phyloP scores from a whole-genome alignment of 92 coral and sea anemone genomes.

The Bergia sp. region DNA sequence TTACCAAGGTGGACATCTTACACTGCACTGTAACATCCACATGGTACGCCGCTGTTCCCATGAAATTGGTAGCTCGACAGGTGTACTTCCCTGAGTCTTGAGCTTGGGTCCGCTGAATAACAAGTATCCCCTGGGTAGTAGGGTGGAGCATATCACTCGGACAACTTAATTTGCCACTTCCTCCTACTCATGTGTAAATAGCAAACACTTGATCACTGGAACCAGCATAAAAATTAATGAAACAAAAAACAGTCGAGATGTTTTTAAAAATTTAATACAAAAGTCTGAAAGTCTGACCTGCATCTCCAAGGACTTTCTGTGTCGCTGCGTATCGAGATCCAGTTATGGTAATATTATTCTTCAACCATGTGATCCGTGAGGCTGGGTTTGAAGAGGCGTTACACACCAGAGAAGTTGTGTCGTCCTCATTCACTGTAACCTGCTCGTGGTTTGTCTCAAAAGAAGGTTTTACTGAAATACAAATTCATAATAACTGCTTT shows the following conservation, averaged over 20 bases:
- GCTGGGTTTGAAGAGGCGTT: slow-evolving; percentile 8
- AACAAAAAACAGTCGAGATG: no score
- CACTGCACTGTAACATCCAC: slow-evolving; percentile 19
- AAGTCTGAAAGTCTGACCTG: background rate
- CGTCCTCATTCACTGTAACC: slow-evolving; percentile 19
- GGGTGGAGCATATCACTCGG: slow-evolving; percentile 12
- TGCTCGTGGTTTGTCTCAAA: background rate
- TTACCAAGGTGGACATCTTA: background rate
- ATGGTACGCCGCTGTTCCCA: background rate
- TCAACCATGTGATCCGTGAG: slow-evolving; percentile 19
- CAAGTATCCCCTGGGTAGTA: background rate
- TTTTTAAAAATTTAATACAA: background rate
- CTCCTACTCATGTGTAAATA: background rate
- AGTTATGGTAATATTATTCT: background rate
- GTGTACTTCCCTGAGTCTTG: background rate
- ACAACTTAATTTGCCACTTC: background rate
- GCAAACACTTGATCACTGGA: background rate
- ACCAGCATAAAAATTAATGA: no score
- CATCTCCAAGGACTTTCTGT: background rate
- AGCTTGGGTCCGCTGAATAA: background rate
- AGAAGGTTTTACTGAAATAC: background rate
- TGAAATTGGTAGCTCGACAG: slow-evolving; percentile 4
- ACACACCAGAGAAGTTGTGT: background rate
- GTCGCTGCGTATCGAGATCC: slow-evolving; percentile 2
- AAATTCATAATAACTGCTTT: background rate